A percentile compares a stretch with the other conserved stretches of the same genome.
phyloP scores from a whole-genome alignment of 2,797 vertebrate species.

The Enteromius anoplus region DNA sequence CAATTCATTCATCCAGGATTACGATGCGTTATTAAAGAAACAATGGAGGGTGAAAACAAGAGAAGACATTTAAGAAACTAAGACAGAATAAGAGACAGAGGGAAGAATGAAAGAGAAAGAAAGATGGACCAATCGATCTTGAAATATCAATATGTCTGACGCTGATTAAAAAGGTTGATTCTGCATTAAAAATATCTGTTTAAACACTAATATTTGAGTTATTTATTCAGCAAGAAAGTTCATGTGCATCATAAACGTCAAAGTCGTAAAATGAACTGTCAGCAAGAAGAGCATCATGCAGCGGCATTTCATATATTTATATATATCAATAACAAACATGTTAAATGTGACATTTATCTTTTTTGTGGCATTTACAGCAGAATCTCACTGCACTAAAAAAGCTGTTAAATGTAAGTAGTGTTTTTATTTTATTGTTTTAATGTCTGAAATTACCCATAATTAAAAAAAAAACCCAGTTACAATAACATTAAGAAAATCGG shows the following conservation, averaged over 20 bases:
- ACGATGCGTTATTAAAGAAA: conserved; percentile 38
- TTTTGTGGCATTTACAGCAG: not conserved
- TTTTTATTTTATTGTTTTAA: not conserved
- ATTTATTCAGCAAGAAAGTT: not conserved
- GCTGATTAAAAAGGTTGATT: not conserved
- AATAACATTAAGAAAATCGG: not conserved
- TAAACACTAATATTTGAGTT: not conserved
- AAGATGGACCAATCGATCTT: not conserved
- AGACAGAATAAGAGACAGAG: not conserved
- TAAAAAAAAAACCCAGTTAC: not conserved
- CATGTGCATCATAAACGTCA: too few relatives aligned
- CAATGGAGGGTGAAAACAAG: conserved; percentile 18
- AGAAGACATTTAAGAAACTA: conserved; percentile 16
- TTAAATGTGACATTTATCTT: not conserved
- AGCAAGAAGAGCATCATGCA: not conserved
- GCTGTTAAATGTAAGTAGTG: not conserved
- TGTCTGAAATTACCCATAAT: not conserved
- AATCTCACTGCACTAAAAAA: not conserved
- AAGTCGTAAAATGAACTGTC: not conserved
- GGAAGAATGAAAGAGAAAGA: not conserved
- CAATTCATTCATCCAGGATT: conserved; percentile 59
- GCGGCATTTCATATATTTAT: not conserved
- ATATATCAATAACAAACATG: not conserved
- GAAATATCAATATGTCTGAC: not conserved
- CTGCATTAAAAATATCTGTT: not conserved